Conservation (phyloP, 2,888 invertebrate species). For the Conchocele bisecta region DNA sequence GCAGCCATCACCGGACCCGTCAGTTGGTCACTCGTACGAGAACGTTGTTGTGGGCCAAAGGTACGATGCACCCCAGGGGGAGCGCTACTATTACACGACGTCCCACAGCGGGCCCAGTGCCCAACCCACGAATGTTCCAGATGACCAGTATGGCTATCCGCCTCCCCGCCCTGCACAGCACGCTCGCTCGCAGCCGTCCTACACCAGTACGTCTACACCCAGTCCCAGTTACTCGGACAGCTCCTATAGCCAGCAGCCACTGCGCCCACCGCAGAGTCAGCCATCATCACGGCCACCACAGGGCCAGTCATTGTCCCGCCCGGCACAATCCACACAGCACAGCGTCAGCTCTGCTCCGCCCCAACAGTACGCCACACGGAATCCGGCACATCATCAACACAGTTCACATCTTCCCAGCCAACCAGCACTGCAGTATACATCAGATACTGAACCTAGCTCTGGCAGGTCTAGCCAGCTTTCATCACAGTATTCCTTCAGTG, state of each 20-base stretch:
- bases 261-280: constrained; percentile 16
- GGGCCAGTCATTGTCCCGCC: constrained; percentile 8
- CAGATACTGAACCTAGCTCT: too few relatives aligned
- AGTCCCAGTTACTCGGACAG: constrained; percentile 15
- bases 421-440: too few relatives aligned
- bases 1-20: not conserved
- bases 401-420: constrained; percentile 26
- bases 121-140: too few relatives aligned
- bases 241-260: constrained; percentile 4
- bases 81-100: too few relatives aligned
- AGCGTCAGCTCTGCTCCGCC: constrained; percentile 12
- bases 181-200: constrained; percentile 5
- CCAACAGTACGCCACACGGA: constrained; percentile 27
- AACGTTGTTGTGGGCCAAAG: constrained; percentile 5
- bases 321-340: constrained; percentile 7
- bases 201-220: constrained; percentile 4
- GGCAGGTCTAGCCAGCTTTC: constrained; percentile 3
- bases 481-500: constrained; percentile 8
- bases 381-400: constrained; percentile 14
- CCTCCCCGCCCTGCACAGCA: too few relatives aligned
- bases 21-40: too few relatives aligned
- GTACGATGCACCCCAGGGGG: constrained; percentile 1
- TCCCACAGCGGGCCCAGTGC: too few relatives aligned
- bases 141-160: too few relatives aligned
- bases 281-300: constrained; percentile 2